Conservation (phyloP, 2,888 invertebrate species). For the Biston betularia region DNA sequence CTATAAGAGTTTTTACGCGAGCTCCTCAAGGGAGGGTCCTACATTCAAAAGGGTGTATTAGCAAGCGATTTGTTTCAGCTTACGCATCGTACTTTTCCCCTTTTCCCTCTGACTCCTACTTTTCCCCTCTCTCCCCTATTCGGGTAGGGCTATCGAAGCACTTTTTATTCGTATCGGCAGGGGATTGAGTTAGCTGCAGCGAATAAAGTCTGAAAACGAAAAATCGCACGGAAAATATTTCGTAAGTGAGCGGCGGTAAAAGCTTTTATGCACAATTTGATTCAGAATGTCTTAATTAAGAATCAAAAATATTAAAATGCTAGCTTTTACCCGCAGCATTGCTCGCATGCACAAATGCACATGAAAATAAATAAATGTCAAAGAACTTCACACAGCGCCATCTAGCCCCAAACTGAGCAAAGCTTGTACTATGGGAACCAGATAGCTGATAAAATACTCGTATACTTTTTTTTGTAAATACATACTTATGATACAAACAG, state of each 20-base stretch:
- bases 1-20: conserved; percentile 18
- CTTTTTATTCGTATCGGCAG: conserved; percentile 2
- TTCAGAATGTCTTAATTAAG: background rate
- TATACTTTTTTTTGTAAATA: too few relatives aligned
- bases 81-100: conserved; percentile 24
- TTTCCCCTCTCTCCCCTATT: conserved; percentile 9
- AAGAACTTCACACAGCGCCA: too few relatives aligned
- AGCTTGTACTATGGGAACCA: too few relatives aligned
- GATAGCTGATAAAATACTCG: too few relatives aligned
- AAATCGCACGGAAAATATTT: conserved; percentile 10
- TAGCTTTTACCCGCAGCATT: too few relatives aligned
- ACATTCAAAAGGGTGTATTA: conserved; percentile 34
- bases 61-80: conserved; percentile 32
- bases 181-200: conserved; percentile 20
- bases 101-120: background rate
- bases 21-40: conserved; percentile 17
- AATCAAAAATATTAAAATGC: too few relatives aligned
- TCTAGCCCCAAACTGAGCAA: too few relatives aligned
- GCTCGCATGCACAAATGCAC: too few relatives aligned
- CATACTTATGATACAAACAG: too few relatives aligned
- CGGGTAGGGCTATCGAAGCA: conserved; percentile 28
- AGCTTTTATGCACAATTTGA: background rate
- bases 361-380: too few relatives aligned
- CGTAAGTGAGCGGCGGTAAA: background rate
- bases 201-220: conserved; percentile 3